phyloP scores from a whole-genome alignment of 2,888 invertebrate genomes.

The Parnassius glacialis region DNA sequence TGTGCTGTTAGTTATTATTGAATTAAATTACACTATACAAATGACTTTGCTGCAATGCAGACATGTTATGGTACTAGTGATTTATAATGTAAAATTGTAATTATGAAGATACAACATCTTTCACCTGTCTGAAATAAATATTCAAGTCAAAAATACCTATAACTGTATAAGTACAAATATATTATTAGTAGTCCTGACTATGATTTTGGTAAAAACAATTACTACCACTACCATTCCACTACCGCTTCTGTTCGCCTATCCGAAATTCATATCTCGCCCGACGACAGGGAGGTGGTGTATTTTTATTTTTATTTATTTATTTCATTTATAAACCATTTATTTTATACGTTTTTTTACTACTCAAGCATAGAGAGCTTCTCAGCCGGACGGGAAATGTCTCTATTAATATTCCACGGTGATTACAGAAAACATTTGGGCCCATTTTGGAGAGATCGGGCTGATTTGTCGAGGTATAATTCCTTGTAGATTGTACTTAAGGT shows the following conservation, averaged over 20 bases:
- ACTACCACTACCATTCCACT: slow-evolving; percentile 9
- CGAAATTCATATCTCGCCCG: slow-evolving; percentile 41
- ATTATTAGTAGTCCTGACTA: not conserved
- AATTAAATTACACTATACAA: too few species aligned
- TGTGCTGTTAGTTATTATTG: too few species aligned
- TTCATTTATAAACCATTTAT: slow-evolving; percentile 68
- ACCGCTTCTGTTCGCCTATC: slow-evolving; percentile 25
- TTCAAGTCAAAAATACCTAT: too few species aligned
- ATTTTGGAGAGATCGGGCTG: slow-evolving; percentile 1
- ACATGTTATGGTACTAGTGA: too few species aligned
- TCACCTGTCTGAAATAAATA: too few species aligned
- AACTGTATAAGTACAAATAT: too few species aligned
- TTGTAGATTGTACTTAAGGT: slow-evolving; percentile 3
- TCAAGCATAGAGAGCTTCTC: slow-evolving; percentile 7
- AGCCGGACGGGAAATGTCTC: slow-evolving; percentile 15
- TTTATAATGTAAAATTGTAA: too few species aligned
- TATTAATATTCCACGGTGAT: slow-evolving; percentile 21
- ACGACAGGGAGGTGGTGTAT: slow-evolving; percentile 50
- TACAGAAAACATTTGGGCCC: slow-evolving; percentile 4
- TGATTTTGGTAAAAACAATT: not conserved
- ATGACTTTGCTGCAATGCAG: too few species aligned
- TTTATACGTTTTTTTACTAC: slow-evolving; percentile 44
- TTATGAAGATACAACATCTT: too few species aligned
- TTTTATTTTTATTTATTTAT: slow-evolving; percentile 53
- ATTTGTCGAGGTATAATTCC: slow-evolving; percentile 8